A percentile compares a stretch with the other conserved stretches of the same genome.
Conservation (phyloP, 2,113 vertebrate genomes). For the Oriolus oriolus region DNA sequence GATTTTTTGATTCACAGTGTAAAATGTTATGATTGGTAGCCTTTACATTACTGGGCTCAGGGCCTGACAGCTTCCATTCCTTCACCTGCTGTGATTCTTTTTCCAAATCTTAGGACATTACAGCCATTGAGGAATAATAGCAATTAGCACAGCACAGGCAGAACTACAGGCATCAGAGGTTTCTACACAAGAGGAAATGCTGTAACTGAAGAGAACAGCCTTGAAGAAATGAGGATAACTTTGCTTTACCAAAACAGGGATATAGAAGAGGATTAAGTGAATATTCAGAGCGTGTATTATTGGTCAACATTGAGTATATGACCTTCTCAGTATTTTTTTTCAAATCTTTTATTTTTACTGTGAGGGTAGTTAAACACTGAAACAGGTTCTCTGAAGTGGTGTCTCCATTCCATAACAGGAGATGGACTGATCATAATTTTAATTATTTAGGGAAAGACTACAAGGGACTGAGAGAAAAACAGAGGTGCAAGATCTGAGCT, state of each 20-base stretch:
- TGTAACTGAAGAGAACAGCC: not conserved
- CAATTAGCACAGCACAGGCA: not conserved
- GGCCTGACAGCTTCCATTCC: not conserved
- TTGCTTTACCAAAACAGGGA: not conserved
- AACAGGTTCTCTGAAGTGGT: not conserved
- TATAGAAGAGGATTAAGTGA: not conserved
- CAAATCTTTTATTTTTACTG: not conserved
- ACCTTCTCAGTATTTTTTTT: not conserved
- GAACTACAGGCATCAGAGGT: not conserved
- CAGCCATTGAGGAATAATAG: not conserved
- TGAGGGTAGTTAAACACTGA: not conserved
- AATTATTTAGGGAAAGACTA: not conserved
- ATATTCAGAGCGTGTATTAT: not conserved
- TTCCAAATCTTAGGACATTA: not conserved
- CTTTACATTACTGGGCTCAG: not conserved
- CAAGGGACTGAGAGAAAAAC: not conserved
- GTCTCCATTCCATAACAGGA: not conserved
- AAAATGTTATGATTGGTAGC: not conserved
- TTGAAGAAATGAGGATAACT: not conserved
- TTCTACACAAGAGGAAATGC: not conserved
- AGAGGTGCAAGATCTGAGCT: not conserved
- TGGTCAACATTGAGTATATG: not conserved
- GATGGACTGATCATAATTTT: not conserved
- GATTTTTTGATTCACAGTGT: not conserved
- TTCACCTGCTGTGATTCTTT: not conserved